Evolutionary conservation across 2,113 vertebrate genomes (phyloP), one percentile per base, ranked within the genome.

Genomic region (Caracal caracal): DNA sequence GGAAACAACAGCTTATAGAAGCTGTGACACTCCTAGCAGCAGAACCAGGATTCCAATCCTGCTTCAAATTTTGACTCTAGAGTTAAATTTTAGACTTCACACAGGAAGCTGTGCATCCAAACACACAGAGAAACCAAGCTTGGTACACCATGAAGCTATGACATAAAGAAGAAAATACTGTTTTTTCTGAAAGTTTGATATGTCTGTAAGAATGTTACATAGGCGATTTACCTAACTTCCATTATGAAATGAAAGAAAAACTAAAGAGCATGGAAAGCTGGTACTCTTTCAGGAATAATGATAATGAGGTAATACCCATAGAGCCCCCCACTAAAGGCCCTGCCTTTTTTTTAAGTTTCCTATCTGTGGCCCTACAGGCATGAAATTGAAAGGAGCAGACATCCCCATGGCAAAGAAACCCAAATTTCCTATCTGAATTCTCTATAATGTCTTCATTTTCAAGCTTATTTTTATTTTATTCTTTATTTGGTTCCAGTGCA

Each of bases 231-330:
- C 37, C 35, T 84, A 56, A 91, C 75, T 80, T 51, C 19, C 10
- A 85, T 59, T 59, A 35, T 19, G 20, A 95, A 92, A 40, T n/a
- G 61, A 88, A 88, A 85, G 30, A 85, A 56, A 95, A 89, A 30
- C 33, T 59, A 61, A 92, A 66, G 33, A 63, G 33, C 26, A 10
- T 35, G 59, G 43, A 12, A 35, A 24, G n/a, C 43, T 16, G 24
- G 26, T 10, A 26, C 59, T 51, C 53, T 75, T 40, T 83, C 22
- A 82, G 79, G 22, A 85, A 68, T 17, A 92, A 51, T 15, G n/a
- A 30, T 13, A 76, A 78, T 10, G 5, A 91, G 8, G 33, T 49
- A 61, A 35, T 3, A 59, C 30, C 43, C 22, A 30, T 10, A 30
- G 4, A 40, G 8, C 2, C 6, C 47, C 47, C 28, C 30, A 61